Conservation (phyloP, 2,797 vertebrate species). For the Phrynocephalus guinanensis region DNA sequence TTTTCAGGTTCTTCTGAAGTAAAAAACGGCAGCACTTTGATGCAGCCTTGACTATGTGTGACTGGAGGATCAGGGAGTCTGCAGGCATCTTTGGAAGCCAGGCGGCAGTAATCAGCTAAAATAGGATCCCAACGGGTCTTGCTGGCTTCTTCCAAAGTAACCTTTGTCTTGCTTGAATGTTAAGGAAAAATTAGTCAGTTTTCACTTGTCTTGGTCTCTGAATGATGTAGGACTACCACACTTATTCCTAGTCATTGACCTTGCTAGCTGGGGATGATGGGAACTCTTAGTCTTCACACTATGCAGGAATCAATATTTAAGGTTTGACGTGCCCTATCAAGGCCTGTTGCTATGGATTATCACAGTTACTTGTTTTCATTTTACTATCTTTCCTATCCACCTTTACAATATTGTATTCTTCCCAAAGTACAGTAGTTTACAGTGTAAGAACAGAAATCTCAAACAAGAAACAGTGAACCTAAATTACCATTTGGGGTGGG, state of each 20-base stretch:
- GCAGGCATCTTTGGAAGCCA: background rate
- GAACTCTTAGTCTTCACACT: background rate
- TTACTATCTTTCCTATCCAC: background rate
- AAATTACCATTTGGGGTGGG: background rate
- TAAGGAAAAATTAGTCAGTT: background rate
- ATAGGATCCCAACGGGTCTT: background rate
- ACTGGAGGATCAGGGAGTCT: background rate
- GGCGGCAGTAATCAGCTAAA: background rate
- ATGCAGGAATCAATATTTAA: background rate
- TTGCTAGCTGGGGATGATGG: background rate
- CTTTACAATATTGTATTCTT: background rate
- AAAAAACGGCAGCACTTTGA: background rate
- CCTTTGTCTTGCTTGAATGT: background rate
- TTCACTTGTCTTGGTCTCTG: background rate
- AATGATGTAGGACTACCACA: background rate
- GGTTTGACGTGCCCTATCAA: background rate
- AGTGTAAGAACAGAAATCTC: background rate
- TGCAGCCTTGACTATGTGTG: background rate
- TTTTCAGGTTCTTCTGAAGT: background rate
- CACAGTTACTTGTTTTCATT: background rate
- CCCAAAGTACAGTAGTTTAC: background rate
- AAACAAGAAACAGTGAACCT: background rate
- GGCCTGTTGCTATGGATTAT: background rate
- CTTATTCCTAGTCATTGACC: background rate
- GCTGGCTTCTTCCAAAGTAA: background rate